phyloP scores from a whole-genome alignment of 2,113 vertebrate genomes.

The Campylorhamphus procurvoides region DNA sequence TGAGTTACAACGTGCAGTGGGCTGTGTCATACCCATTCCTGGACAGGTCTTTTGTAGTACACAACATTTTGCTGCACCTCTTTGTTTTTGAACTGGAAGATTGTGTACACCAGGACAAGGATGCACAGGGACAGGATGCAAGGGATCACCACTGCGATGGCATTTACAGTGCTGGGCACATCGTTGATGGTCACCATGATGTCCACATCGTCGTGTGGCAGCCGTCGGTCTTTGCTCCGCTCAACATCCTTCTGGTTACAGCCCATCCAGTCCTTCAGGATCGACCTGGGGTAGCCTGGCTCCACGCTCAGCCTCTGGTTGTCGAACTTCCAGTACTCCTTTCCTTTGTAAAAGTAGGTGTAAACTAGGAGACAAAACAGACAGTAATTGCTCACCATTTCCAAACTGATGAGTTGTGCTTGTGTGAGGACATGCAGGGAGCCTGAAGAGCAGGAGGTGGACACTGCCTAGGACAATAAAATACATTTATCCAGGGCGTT shows the following conservation, averaged over 20 bases:
- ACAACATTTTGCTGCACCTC: constrained; percentile 90
- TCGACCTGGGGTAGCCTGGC: constrained; percentile 93
- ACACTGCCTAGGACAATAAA: neutral
- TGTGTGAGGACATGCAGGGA: neutral
- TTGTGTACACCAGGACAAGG: constrained; percentile 96
- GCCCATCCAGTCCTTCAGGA: constrained; percentile 98
- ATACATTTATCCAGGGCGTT: neutral
- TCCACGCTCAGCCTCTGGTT: constrained; percentile 96
- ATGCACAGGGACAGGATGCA: constrained; percentile 97
- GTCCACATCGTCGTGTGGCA: constrained; percentile 92
- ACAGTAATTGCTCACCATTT: neutral
- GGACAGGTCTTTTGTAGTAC: constrained; percentile 97
- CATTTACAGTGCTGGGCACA: constrained; percentile 92
- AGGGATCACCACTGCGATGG: constrained; percentile 96
- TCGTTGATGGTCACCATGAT: constrained; percentile 98
- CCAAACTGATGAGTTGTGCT: neutral
- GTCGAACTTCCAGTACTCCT: constrained; percentile 99
- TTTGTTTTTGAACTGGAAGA: constrained; percentile 99
- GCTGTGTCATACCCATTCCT: constrained; percentile 96
- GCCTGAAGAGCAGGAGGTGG: neutral
- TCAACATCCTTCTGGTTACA: constrained; percentile 94
- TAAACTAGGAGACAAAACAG: constrained; percentile 83
- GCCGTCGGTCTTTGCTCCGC: constrained; percentile 88
- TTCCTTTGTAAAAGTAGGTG: constrained; percentile 98
- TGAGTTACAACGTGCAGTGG: constrained; percentile 45